Evolutionary conservation across 1,140 invertebrate species (phyloP).

Genomic region (Cyphomyrmex costatus): DNA sequence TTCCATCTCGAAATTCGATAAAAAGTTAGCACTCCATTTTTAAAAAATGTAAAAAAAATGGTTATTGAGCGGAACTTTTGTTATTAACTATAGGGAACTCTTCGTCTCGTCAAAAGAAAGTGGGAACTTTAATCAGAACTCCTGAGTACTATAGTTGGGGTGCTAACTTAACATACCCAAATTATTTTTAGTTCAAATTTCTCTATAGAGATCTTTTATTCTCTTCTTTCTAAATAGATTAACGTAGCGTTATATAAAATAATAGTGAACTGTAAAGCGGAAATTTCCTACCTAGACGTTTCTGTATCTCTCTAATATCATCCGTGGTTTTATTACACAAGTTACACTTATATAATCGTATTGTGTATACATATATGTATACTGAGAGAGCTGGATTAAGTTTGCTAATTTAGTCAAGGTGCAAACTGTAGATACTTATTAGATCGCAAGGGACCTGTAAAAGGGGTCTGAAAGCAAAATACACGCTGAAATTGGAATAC

Average conservation of each 20-base stretch:
- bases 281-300: background rate
- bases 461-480: background rate
- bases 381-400: slow-evolving; percentile 11
- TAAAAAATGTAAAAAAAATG: too few species aligned
- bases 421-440: slow-evolving; percentile 21
- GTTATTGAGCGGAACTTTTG: too few species aligned
- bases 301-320: slow-evolving; percentile 7
- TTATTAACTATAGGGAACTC: too few species aligned
- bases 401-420: slow-evolving; percentile 18
- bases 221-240: background rate
- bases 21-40: too few species aligned
- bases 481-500: background rate
- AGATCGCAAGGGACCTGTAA: background rate
- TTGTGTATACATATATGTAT: too few species aligned
- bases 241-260: background rate
- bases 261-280: background rate
- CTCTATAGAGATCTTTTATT: background rate
- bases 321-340: background rate
- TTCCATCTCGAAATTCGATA: too few species aligned
- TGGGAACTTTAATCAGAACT: too few species aligned
- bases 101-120: too few species aligned
- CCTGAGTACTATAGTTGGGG: too few species aligned
- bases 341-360: slow-evolving; percentile 3
- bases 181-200: background rate
- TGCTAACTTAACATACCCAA: too few species aligned